Conservation (phyloP, 2,113 vertebrate species). For the Oceanodroma tethys region DNA sequence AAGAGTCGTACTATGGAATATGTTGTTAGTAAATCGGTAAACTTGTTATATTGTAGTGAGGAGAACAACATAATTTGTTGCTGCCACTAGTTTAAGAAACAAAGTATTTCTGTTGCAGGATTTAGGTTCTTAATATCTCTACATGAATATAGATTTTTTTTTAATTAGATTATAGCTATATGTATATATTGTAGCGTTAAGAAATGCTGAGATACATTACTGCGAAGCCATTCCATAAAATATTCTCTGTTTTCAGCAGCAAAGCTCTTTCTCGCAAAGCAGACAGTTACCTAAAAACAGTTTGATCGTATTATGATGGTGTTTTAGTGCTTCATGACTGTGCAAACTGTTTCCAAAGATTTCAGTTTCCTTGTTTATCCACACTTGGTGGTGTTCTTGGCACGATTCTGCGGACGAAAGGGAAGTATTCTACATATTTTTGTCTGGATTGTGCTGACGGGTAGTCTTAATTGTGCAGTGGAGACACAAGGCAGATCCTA, state of each 20-base stretch:
- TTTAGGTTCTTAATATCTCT: not conserved
- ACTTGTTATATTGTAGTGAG: not conserved
- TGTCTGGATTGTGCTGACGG: not conserved
- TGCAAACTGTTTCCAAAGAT: not conserved
- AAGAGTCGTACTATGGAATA: not conserved
- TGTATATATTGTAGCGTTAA: not conserved
- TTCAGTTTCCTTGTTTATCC: not conserved
- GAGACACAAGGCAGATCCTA: not conserved
- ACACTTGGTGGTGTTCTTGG: not conserved
- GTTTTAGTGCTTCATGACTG: not conserved
- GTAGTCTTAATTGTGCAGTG: not conserved
- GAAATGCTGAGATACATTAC: not conserved
- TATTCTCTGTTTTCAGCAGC: not conserved
- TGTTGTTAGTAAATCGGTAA: not conserved
- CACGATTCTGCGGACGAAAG: not conserved
- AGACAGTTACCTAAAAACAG: not conserved
- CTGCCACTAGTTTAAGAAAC: not conserved
- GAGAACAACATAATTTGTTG: not conserved
- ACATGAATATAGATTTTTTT: not conserved
- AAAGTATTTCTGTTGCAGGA: not conserved
- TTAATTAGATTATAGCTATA: not conserved
- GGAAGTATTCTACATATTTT: not conserved
- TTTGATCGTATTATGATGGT: fast-evolving
- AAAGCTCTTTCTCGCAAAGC: not conserved
- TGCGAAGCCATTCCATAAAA: not conserved